Base-by-base conservation (phyloP, 2,888 invertebrate genomes). In the Lepidocyrtinus sp. region DNA sequence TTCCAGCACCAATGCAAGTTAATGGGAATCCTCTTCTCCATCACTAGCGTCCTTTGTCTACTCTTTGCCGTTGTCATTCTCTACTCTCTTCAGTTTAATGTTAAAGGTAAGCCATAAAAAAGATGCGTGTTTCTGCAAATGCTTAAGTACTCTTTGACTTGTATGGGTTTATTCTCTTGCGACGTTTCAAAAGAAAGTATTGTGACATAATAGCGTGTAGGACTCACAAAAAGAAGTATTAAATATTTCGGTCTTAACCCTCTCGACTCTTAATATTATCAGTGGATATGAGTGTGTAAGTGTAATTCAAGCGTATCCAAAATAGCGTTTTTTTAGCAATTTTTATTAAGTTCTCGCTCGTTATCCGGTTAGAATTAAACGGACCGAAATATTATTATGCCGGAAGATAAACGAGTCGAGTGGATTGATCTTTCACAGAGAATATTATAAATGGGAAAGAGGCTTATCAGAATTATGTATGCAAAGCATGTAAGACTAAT, bases 21-120 rank as follows among this genome's bases (percentile, higher is more conserved):
- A 84, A 87, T 86, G 86, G 87, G 87, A 79, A 85, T 87, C 75
- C 84, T 87, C 74, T 87, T 87, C 81, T 87, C 87, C 55, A 87
- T 87, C 77, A 85, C 87, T 76, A 86, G 86, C 78, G 85, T 85
- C 36, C 87, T 87, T 79, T 86, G 87, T 81, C 83, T 87, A 63
- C 73, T 87, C 50, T 85, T 87, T 70, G 86, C 85, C 73, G 81
- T 87, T 61, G 85, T 82, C 71, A 85, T 87, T 73, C 82, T 87
- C 72, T 86, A 86, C 85, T 87, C 87, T 24, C 86, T 87, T 74
- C 87, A 87, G 71, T 87, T 87, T 82, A 83, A 82, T 74, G 71
- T 87, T 79, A 80, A 82, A 85, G 87, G 87, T 87, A 85, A 82
- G 83, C 80, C 75, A 75, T 68, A 62, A 62, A 70, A 17, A 26